Base-by-base conservation (phyloP, 2,113 vertebrate genomes). In the Erythrocebus patas region DNA sequence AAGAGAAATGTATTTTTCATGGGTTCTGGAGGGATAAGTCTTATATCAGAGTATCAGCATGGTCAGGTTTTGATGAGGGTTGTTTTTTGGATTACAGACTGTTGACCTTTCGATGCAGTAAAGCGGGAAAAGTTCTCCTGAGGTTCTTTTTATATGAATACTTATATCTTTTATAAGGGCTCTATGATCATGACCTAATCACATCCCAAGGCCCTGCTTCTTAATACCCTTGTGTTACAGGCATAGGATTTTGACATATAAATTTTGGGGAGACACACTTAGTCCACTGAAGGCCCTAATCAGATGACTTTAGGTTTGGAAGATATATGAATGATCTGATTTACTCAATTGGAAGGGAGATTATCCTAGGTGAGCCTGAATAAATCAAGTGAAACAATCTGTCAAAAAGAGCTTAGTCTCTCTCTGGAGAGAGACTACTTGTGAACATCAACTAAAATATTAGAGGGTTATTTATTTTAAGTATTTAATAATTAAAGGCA, bases 201-300 rank as follows among this genome's bases (percentile, higher is more conserved):
- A 40, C 7, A 1, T 55, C 22, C 22, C 38, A 73, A 32, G 43
- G 3, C 12, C 50, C 4, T 55, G 6, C 32, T 73, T 73, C 72
- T 16, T 73, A 40, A 32, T 38, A 2, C 2, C 20, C 6, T 59
- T 25, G 73, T 0, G 10, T 27, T 70, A 38, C 1, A 4, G 1
- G 48, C 14, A 13, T 9, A 68, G 14, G 3, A 55, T 79, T 79
- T 64, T 25, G 17, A 32, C 2, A 55, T 43, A n/a, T 27, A 4
- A 57, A 87, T n/a, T 20, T 86, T 22, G 35, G 2, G 13, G 35
- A 8, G 8, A 55, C 20, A 32, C 35, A 86, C 30, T 52, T 9
- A 66, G 22, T 25, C 4, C 23, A 32, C 8, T 30, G 20, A 22
- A 40, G 27, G 3, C 11, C 16, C 25, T 57, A 75, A 23, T 32